A percentile compares a stretch with the other conserved stretches of the same genome.
Evolutionary conservation across 2,797 vertebrate genomes (phyloP).

Genomic region (Nannoperca australis): DNA sequence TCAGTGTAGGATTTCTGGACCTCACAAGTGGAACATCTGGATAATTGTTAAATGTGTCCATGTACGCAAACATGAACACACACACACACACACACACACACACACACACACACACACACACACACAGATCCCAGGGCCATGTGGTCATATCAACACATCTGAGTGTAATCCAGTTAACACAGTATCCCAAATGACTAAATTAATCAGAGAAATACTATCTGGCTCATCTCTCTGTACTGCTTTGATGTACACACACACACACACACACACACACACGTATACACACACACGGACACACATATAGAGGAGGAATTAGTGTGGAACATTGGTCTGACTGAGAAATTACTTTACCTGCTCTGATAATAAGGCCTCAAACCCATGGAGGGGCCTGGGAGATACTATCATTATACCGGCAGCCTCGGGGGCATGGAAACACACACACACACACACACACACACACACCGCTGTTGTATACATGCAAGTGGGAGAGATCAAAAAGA

Average conservation of each 20-base stretch:
- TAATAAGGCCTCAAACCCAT: constrained; percentile 94
- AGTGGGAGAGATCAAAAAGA: constrained; percentile 74
- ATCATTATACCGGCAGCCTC: constrained; percentile 88
- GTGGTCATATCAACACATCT: constrained; percentile 83
- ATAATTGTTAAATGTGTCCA: constrained; percentile 65
- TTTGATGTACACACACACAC: constrained; percentile 89
- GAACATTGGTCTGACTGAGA: constrained; percentile 93
- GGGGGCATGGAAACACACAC: constrained; percentile 59
- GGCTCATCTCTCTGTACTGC: constrained; percentile 81
- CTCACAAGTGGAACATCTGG: constrained; percentile 76
- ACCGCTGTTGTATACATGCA: constrained; percentile 52
- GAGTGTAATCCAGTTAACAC: constrained; percentile 86
- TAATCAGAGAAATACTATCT: constrained; percentile 86
- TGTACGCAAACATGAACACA: constrained; percentile 31
- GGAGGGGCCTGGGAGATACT: constrained; percentile 93
- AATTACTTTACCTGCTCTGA: constrained; percentile 96
- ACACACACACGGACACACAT: constrained; percentile 46
- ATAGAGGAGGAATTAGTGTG: constrained; percentile 76
- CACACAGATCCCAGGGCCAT: constrained; percentile 77
- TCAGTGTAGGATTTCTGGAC: constrained; percentile 57
- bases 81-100: constrained; percentile 37
- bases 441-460: constrained; percentile 46
- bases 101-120: constrained; percentile 38
- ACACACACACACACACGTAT: neutral
- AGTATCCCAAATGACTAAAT: constrained; percentile 87